Evolutionary conservation across 2,113 vertebrate genomes (phyloP).

Genomic region (Xyrauchen texanus): DNA sequence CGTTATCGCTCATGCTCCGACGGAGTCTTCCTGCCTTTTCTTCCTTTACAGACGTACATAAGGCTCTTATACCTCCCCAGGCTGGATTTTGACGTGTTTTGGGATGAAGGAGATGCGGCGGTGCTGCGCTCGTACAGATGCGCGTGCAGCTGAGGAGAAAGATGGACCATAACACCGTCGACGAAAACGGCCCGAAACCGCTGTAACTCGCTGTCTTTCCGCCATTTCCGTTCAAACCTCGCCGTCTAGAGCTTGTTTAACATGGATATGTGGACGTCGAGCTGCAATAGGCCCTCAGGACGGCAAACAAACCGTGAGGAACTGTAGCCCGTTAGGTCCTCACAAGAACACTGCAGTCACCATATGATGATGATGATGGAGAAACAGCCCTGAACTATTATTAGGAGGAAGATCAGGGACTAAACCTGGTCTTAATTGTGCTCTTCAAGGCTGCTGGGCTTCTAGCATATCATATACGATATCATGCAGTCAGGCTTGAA

Average conservation of each 20-base stretch:
- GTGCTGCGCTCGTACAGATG: conserved; percentile 65
- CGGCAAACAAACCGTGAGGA: conserved; percentile 60
- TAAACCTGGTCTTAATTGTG: not conserved
- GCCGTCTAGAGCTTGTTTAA: conserved; percentile 19
- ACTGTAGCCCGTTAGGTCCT: conserved; percentile 54
- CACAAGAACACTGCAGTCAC: conserved; percentile 68
- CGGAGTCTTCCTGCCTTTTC: not conserved
- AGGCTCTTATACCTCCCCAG: not conserved
- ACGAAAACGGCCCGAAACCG: not conserved
- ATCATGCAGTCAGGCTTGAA: not conserved
- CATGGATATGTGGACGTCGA: conserved; percentile 59
- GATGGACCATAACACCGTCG: conserved; percentile 20
- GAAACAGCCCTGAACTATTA: conserved; percentile 45
- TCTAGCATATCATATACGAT: not conserved
- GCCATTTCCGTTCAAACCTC: conserved; percentile 48
- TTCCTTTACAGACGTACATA: not conserved
- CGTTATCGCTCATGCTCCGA: not conserved
- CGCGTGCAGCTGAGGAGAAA: conserved; percentile 63
- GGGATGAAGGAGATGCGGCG: not conserved
- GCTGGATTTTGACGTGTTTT: not conserved
- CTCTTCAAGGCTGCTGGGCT: not conserved
- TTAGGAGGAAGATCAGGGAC: conserved; percentile 10
- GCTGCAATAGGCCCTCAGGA: conserved; percentile 69
- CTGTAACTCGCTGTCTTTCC: not conserved
- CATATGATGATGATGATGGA: conserved; percentile 64